Base-by-base conservation (phyloP, 2,888 invertebrate genomes). In the Eristalinus aeneus region DNA sequence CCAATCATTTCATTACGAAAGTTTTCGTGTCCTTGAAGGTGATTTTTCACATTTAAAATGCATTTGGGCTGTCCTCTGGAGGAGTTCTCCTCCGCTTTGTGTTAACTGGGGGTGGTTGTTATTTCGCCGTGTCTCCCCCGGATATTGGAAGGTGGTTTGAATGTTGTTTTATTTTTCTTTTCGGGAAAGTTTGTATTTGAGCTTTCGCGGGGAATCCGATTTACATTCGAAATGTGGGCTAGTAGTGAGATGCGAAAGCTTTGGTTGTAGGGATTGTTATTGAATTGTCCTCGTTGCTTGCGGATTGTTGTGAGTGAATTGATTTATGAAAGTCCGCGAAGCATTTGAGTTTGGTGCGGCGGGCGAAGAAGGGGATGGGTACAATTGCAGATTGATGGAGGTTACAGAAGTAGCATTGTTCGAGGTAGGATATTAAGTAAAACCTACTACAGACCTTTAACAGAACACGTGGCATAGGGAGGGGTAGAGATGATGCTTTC, bases 1-100 rank as follows among this genome's bases (percentile, higher is more conserved):
- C 89, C 89, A 89, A 89, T 89, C 89, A 87, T 88, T 89, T 88
- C 74, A 88, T 88, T 88, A 89, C 88, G 80, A 86, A 86, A 81
- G 73, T 76, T 87, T 64, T 81, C 60, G 77, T 87, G 88, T 88
- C 88, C 89, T 89, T 88, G 88, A 89, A 87, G 81, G 81, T 77
- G 86, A 83, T 83, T 83, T 75, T 83, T 77, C 80, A 87, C 83
- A 88, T 89, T 88, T 87, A 87, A 89, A 89, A 88, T 87, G 84
- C 88, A 88, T 85, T 88, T 87, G 89, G 89, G 89, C 87, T 87
- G 89, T 86, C 82, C 88, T 87, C 56, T 73, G 58, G 36, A 80
- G 72, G 74, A 56, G 65, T 53, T 71, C 20, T 67, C 39, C n/a
- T n/a, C 6, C 1, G n/a, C 16, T 46, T 8, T 46, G n/a, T 63